These are phyloP conservation scores for Dipodomys spectabilis DNA, from an alignment of 2,113 vertebrate genomes.

Conservation along the genomic window DNA sequence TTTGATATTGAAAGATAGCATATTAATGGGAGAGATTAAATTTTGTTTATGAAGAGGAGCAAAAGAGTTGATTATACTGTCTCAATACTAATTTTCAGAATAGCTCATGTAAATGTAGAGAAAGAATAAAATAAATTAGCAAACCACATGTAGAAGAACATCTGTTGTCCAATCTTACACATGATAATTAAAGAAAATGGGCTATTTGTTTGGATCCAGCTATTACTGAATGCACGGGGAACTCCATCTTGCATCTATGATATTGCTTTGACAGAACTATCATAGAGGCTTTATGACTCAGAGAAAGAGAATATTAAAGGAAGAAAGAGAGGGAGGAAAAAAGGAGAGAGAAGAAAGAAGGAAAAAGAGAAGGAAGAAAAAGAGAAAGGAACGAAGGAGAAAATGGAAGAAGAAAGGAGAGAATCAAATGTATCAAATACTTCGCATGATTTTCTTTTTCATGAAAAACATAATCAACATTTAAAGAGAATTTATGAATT, in stretches of 20 bases:
- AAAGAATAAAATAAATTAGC: conserved; percentile 74
- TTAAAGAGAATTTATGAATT: conserved; percentile 18
- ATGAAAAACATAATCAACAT: neutral
- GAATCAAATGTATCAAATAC: too few species aligned
- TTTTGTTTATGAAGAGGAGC: conserved; percentile 60
- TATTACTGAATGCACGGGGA: conserved; percentile 42
- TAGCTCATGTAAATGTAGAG: conserved; percentile 59
- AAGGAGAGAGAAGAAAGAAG: neutral
- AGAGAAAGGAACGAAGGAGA: too few species aligned
- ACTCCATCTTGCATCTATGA: conserved; percentile 16
- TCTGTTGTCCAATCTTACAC: conserved; percentile 57
- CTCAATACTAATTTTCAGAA: conserved; percentile 69
- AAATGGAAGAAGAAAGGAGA: neutral
- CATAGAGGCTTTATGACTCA: conserved; percentile 34
- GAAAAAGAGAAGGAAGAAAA: neutral
- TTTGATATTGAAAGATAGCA: conserved; percentile 64
- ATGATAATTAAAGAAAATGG: conserved; percentile 70
- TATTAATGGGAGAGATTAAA: conserved; percentile 60
- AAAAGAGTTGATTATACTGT: conserved; percentile 63
- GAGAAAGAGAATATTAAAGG: neutral
- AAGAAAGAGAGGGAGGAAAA: neutral
- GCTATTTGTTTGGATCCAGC: conserved; percentile 57
- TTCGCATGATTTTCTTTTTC: neutral
- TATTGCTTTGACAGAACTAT: neutral
- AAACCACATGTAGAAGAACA: conserved; percentile 62